Conservation (phyloP, 2,797 vertebrate species). For the Manis javanica region DNA sequence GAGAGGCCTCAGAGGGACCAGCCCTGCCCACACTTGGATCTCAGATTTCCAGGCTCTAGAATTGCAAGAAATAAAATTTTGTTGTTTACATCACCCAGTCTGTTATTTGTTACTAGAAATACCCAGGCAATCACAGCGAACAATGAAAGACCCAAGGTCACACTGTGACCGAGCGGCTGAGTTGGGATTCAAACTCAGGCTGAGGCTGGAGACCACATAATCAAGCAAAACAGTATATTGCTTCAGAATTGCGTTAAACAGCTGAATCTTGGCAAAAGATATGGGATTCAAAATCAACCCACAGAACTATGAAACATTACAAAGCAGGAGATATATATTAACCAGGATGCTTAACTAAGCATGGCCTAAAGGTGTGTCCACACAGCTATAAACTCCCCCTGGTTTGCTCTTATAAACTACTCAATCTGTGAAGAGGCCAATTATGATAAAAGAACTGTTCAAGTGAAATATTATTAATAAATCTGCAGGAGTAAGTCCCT, state of each 20-base stretch:
- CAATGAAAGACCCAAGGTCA: neutral
- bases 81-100: neutral
- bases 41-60: neutral
- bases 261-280: neutral
- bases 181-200: neutral
- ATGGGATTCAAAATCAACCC: neutral
- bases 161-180: neutral
- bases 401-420: neutral
- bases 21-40: too few relatives aligned
- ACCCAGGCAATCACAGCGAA: neutral
- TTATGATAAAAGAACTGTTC: neutral
- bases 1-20: neutral
- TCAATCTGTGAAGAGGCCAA: neutral
- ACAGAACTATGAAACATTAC: neutral
- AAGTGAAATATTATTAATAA: constrained; percentile 20
- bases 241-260: neutral
- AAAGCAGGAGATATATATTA: neutral
- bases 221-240: neutral
- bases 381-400: neutral
- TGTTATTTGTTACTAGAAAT: neutral
- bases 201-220: neutral
- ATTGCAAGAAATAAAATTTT: neutral
- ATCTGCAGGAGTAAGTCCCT: neutral
- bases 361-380: neutral
- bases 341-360: constrained; percentile 5